phyloP scores from a whole-genome alignment of 2,797 vertebrate species.

The Esox lucius region DNA sequence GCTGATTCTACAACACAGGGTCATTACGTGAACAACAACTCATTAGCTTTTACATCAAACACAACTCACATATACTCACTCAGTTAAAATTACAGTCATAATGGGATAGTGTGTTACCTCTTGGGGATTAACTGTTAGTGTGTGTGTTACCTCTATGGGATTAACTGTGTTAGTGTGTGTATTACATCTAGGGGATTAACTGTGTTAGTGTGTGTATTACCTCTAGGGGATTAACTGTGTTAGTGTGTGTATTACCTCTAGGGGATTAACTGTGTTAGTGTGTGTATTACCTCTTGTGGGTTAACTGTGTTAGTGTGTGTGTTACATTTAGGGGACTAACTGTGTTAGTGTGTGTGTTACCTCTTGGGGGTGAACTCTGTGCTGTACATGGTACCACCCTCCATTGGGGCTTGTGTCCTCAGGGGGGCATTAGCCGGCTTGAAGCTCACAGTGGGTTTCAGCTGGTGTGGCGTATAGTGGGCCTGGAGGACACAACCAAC shows the following conservation, averaged over 20 bases:
- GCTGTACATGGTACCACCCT: constrained; percentile 72
- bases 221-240: too few species aligned
- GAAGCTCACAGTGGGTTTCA: constrained; percentile 67
- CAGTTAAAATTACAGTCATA: too few species aligned
- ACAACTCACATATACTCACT: too few species aligned
- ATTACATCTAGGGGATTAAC: not conserved
- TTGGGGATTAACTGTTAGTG: not conserved
- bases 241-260: too few species aligned
- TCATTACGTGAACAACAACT: not conserved
- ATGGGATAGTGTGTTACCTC: too few species aligned
- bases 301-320: not conserved
- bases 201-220: not conserved
- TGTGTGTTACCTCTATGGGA: not conserved
- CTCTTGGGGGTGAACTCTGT: constrained; percentile 75
- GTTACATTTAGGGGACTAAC: too few species aligned
- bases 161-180: too few species aligned
- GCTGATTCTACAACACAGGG: constrained; percentile 25
- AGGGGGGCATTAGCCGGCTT: constrained; percentile 60
- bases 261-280: too few species aligned
- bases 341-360: constrained; percentile 25
- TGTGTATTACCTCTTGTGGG: not conserved
- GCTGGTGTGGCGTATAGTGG: constrained; percentile 74
- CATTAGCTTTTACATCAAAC: too few species aligned
- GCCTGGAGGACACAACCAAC: constrained; percentile 34
- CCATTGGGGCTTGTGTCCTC: constrained; percentile 61